A percentile compares a stretch with the other conserved stretches of the same genome.
These are phyloP conservation scores for Agrotis ipsilon DNA, from an alignment of 2,888 invertebrate genomes.

Conservation along the genomic window DNA sequence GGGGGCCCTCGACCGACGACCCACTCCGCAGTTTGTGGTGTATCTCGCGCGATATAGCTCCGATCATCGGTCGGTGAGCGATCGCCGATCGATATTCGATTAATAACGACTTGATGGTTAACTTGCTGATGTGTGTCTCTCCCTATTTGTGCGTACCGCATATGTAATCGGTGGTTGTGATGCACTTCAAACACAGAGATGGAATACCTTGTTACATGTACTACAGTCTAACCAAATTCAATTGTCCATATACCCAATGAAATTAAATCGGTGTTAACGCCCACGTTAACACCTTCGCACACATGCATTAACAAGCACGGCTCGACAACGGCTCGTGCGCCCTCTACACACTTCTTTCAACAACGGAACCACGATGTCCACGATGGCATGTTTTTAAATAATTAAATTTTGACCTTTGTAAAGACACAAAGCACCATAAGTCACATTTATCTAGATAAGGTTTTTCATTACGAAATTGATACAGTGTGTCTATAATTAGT, in stretches of 20 bases:
- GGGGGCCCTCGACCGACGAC: conserved; percentile 54
- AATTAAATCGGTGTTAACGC: no score
- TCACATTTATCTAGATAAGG: no score
- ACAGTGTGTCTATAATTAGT: no score
- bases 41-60: conserved; percentile 57
- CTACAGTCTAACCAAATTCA: background rate
- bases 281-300: no score
- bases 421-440: no score
- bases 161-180: conserved; percentile 22
- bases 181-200: conserved; percentile 5
- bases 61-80: conserved; percentile 38
- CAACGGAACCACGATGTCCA: no score
- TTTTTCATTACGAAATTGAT: no score
- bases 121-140: conserved; percentile 31
- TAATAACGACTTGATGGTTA: conserved; percentile 48
- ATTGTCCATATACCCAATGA: background rate
- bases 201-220: background rate
- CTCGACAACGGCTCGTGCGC: no score
- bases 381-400: no score
- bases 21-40: conserved; percentile 50
- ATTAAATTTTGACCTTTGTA: no score
- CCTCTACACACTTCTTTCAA: no score
- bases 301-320: no score
- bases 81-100: conserved; percentile 59
- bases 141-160: conserved; percentile 16